Evolutionary conservation across 2,797 vertebrate genomes (phyloP).

Genomic region (Crypturellus tataupa): DNA sequence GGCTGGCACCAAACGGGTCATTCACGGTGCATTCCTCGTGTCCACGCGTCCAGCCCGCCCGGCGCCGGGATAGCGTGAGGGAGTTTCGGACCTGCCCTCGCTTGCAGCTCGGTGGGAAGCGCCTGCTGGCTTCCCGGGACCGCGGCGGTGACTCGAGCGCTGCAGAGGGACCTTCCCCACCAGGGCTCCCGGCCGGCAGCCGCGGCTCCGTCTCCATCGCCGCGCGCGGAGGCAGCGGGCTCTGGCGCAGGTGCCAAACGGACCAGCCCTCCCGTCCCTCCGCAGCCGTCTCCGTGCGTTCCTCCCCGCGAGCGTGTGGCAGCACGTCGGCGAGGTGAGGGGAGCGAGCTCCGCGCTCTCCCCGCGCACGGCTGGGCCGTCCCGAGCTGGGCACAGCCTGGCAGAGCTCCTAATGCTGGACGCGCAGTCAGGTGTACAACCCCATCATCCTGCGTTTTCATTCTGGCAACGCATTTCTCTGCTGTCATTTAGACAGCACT

Average conservation of each 20-base stretch:
- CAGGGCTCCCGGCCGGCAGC: accelerated
- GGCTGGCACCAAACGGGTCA: background rate
- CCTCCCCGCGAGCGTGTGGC: conserved; percentile 55
- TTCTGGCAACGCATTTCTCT: background rate
- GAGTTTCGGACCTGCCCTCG: background rate
- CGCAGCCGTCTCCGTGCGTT: background rate
- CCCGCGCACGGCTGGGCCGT: background rate
- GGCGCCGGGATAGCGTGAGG: accelerated
- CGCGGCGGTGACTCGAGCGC: background rate
- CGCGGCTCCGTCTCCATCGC: background rate
- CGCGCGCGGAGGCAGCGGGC: background rate
- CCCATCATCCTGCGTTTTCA: background rate
- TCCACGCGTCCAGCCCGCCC: accelerated
- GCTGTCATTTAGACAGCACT: background rate
- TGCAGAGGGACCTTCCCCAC: accelerated
- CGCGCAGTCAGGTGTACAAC: background rate
- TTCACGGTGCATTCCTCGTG: conserved; percentile 28
- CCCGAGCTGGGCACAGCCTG: background rate
- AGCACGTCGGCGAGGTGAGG: conserved; percentile 17
- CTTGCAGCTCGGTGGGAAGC: background rate
- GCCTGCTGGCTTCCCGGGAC: no score
- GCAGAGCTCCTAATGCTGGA: background rate
- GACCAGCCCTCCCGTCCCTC: conserved; percentile 22
- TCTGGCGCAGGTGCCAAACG: background rate
- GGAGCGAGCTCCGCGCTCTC: conserved; percentile 9